Evolutionary conservation across 2,797 vertebrate genomes (phyloP).

Genomic region (Gallinago solitaria): DNA sequence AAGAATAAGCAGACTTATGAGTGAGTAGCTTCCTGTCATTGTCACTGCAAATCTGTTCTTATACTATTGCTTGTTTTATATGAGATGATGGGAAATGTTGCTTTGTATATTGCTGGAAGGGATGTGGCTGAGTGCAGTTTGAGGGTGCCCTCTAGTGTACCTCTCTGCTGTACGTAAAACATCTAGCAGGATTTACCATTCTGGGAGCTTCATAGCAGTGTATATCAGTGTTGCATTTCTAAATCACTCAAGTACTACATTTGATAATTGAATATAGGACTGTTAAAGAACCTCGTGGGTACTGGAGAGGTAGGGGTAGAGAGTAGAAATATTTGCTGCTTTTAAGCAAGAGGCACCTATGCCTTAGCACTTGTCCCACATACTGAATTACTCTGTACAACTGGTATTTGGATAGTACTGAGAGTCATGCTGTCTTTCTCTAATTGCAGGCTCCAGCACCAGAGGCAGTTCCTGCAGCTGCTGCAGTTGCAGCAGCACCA

Average conservation of each 20-base stretch:
- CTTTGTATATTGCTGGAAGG: background rate
- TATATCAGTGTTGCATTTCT: background rate
- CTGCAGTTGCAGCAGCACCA: slow-evolving; percentile 72
- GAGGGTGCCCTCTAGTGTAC: background rate
- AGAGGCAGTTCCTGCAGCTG: slow-evolving; percentile 53
- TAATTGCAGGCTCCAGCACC: slow-evolving; percentile 55
- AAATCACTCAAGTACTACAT: background rate
- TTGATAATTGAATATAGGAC: rapidly evolving
- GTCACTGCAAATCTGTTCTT: background rate
- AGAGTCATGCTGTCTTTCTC: background rate
- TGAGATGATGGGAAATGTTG: background rate
- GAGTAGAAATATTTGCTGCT: background rate
- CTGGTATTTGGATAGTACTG: rapidly evolving
- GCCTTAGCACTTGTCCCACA: background rate
- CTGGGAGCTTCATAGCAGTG: background rate
- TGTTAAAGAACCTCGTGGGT: background rate
- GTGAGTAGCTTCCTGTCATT: background rate
- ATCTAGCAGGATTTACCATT: background rate
- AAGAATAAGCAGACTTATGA: background rate
- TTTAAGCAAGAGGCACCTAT: background rate
- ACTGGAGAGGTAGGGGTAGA: background rate
- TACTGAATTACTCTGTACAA: background rate
- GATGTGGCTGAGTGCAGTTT: background rate
- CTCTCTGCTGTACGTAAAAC: background rate
- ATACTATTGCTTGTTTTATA: background rate